Evolutionary conservation across 2,888 invertebrate species (phyloP).

Genomic region (Mythimna lalbum): DNA sequence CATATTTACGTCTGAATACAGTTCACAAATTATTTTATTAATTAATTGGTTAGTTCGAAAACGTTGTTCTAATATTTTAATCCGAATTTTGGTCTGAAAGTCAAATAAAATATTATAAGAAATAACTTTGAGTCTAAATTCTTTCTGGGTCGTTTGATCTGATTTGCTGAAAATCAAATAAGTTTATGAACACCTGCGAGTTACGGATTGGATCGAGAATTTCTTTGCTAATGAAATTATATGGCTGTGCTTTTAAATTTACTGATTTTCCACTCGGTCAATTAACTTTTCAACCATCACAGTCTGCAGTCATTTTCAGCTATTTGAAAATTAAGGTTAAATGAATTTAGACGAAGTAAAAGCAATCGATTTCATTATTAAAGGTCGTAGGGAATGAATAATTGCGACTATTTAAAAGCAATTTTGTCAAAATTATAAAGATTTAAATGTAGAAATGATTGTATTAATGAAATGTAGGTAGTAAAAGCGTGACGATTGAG

Average conservation of each 20-base stretch:
- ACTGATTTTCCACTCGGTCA: conserved; percentile 32
- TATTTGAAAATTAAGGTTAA: conserved; percentile 21
- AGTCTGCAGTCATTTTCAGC: conserved; percentile 14
- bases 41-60: too few species aligned
- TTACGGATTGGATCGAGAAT: conserved; percentile 35
- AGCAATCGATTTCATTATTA: background rate
- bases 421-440: too few species aligned
- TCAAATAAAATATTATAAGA: conserved; percentile 23
- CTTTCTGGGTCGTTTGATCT: conserved; percentile 46
- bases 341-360: conserved; percentile 2
- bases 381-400: too few species aligned
- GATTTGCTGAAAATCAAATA: conserved; percentile 48
- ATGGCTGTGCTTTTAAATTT: conserved; percentile 23
- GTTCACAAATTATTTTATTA: too few species aligned
- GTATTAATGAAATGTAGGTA: background rate
- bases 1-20: background rate
- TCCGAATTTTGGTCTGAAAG: conserved; percentile 9
- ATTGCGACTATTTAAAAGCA: too few species aligned
- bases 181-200: conserved; percentile 54
- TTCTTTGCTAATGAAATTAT: conserved; percentile 47
- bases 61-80: background rate
- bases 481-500: background rate
- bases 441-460: too few species aligned
- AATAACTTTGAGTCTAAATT: conserved; percentile 27
- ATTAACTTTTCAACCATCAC: conserved; percentile 28